phyloP scores from a whole-genome alignment of 2,888 invertebrate genomes.

The Ommatoiulus sabulosus region DNA sequence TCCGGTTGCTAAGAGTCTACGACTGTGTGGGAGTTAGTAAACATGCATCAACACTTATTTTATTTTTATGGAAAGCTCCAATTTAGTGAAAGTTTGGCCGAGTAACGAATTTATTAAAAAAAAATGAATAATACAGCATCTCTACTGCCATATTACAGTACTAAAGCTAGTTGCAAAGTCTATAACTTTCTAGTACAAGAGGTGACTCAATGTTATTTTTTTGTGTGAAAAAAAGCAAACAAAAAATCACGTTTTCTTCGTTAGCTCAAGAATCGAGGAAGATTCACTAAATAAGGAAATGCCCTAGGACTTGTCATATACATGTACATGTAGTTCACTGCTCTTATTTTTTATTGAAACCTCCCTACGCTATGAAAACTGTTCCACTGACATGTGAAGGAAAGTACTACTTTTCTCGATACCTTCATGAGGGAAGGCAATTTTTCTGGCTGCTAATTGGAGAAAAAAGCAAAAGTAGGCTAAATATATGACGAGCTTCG shows the following conservation, averaged over 20 bases:
- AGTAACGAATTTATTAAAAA: too few relatives aligned
- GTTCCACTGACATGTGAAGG: constrained; percentile 20
- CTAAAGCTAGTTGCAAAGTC: background rate
- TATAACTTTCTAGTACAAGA: background rate
- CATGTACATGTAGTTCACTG: background rate
- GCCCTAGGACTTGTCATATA: background rate
- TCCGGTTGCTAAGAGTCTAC: too few relatives aligned
- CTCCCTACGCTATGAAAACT: background rate
- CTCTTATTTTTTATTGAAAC: background rate
- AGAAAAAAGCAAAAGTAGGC: constrained; percentile 27
- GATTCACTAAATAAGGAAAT: constrained; percentile 29
- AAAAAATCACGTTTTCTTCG: background rate
- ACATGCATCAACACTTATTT: too few relatives aligned
- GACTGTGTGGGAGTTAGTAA: too few relatives aligned
- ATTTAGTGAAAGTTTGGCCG: too few relatives aligned
- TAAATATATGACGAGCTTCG: background rate
- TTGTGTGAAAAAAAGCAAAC: background rate
- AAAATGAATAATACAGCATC: background rate
- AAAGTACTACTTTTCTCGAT: constrained; percentile 15
- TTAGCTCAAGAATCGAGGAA: background rate
- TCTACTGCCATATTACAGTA: background rate
- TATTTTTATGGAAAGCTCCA: too few relatives aligned
- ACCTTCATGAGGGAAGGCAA: background rate
- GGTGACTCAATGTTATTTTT: background rate
- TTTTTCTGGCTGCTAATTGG: background rate